phyloP scores from a whole-genome alignment of 2,797 vertebrate species.

The Spheniscus humboldti region DNA sequence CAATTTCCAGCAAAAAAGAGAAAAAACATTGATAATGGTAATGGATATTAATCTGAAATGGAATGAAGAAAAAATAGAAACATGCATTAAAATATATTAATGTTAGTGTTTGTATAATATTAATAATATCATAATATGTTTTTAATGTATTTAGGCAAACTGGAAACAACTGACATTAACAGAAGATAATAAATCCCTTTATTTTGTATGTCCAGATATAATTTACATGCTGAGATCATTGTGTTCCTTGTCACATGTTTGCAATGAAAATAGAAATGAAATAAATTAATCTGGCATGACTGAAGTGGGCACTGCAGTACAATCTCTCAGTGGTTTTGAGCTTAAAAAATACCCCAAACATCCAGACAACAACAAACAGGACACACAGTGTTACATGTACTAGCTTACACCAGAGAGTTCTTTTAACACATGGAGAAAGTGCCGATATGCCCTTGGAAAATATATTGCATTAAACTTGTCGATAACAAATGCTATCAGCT shows the following conservation, averaged over 20 bases:
- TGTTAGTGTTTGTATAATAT: constrained; percentile 62
- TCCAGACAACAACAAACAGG: not conserved
- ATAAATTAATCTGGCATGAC: constrained; percentile 34
- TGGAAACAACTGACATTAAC: constrained; percentile 66
- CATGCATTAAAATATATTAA: constrained; percentile 66
- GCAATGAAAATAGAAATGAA: constrained; percentile 48
- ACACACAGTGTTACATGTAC: not conserved
- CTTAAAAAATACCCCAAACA: not conserved
- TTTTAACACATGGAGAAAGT: constrained; percentile 4
- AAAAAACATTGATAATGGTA: constrained; percentile 64
- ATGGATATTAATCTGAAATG: constrained; percentile 72
- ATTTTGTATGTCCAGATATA: constrained; percentile 37
- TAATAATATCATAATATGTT: constrained; percentile 68
- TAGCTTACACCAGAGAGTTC: not conserved
- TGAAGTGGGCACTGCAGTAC: not conserved
- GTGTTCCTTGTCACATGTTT: constrained; percentile 45
- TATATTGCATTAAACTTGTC: constrained; percentile 25
- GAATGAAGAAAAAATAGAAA: constrained; percentile 54
- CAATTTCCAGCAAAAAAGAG: constrained; percentile 59
- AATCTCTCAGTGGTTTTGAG: not conserved
- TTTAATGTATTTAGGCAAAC: constrained; percentile 74
- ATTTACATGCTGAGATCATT: constrained; percentile 64
- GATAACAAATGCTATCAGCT: constrained; percentile 45
- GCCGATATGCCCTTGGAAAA: constrained; percentile 21
- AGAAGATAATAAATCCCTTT: constrained; percentile 64